Evolutionary conservation across 2,113 vertebrate genomes (phyloP).

Genomic region (Leuciscus idus): DNA sequence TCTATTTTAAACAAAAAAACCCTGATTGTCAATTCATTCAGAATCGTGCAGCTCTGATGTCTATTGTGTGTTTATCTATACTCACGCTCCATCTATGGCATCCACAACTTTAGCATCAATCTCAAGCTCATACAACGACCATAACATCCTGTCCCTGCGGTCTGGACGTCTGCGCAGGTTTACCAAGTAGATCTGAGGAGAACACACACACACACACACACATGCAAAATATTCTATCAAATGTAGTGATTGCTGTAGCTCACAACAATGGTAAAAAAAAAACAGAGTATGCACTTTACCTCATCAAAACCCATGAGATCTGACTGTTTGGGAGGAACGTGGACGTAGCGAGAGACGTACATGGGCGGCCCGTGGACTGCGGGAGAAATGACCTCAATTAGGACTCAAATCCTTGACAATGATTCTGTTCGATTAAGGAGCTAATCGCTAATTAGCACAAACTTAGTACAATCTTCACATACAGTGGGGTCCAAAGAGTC

Average conservation of each 20-base stretch:
- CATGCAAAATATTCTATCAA: not conserved
- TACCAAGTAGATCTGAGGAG: constrained; percentile 87
- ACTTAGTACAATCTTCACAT: not conserved
- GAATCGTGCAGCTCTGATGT: not conserved
- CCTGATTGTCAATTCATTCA: not conserved
- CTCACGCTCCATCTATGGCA: constrained; percentile 89
- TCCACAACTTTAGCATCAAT: constrained; percentile 84
- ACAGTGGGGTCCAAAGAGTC: not conserved
- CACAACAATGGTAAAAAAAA: not conserved
- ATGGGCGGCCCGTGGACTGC: constrained; percentile 90
- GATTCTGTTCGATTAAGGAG: not conserved
- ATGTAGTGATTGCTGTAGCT: not conserved
- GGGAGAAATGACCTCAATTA: constrained; percentile 37
- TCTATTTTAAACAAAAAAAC: no score
- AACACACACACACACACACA: not conserved
- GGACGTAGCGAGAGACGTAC: constrained; percentile 81
- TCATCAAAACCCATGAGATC: constrained; percentile 94
- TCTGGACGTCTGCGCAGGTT: constrained; percentile 86
- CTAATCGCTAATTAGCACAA: not conserved
- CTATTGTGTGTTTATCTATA: not conserved
- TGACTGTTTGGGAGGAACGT: constrained; percentile 78
- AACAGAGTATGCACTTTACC: constrained; percentile 67
- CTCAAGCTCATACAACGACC: constrained; percentile 87
- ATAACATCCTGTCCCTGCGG: constrained; percentile 87
- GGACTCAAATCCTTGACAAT: not conserved